Evolutionary conservation across 2,113 vertebrate species (phyloP), one percentile per base, ranked within the genome.

Genomic region (Notothenia rossii): DNA sequence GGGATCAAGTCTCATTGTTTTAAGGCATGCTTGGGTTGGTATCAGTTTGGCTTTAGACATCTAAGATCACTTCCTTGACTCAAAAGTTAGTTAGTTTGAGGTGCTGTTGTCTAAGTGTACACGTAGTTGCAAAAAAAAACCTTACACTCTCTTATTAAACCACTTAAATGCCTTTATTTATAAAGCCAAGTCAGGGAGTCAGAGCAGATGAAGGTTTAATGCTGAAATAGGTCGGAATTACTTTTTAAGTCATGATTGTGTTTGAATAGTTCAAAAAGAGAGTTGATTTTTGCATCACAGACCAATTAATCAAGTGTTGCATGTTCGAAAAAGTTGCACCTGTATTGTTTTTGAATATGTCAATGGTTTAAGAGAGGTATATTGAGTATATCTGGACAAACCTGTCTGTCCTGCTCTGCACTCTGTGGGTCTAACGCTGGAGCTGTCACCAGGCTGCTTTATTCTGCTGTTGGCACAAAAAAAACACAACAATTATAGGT

Each of bases 391-490:
- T 76, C 17, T 73, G 40, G 71, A 87, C 92, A 79, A 88, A 94
- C 93, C 93, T 92, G 60, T 77, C 50, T 0, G 7, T 73, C 55
- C 83, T 59, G 25, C 63, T 82, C 29, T 59, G 48, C 43, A 18
- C n/a, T 72, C 76, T 18, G 73, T 61, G 50, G 66, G 60, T 86
- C 55, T 33, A 29, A 69, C 51, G 75, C 46, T 77, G 66, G 88
- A 81, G 71, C 89, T 88, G 85, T 62, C 77, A 77, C 8, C 67
- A 18, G 80, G 65, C 62, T 73, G 55, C 2, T 1, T 56, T 55
- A 81, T 29, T 84, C 67, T 77, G 33, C 88, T 92, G 89, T 69
- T 65, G 62, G 43, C 36, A 78, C 66, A 88, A 64, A 74, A 55
- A 29, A 86, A 72, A 79, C 58, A 83, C 65, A 85, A 58, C 72